A percentile compares a stretch with the other conserved stretches of the same genome.
Conservation (phyloP, 2,113 vertebrate species). For the Haemorhous mexicanus region DNA sequence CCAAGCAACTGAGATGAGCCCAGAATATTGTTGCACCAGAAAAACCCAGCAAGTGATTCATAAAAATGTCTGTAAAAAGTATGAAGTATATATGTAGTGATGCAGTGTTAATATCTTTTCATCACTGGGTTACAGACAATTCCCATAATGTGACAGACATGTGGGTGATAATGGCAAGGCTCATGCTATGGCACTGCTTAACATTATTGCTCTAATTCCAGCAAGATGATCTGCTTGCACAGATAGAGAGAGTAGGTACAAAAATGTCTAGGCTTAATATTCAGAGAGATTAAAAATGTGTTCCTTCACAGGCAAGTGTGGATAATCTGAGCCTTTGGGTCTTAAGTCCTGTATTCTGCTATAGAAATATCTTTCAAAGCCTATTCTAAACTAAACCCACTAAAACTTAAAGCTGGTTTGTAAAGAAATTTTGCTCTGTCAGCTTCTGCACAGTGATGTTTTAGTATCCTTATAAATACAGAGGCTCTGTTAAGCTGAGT, state of each 20-base stretch:
- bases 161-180: background rate
- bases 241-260: background rate
- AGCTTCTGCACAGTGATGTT: background rate
- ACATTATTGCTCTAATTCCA: background rate
- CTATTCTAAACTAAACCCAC: background rate
- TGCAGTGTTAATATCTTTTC: background rate
- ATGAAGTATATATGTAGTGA: background rate
- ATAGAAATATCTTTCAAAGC: background rate
- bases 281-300: background rate
- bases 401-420: background rate
- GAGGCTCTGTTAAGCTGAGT: background rate
- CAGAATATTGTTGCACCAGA: background rate
- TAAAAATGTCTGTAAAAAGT: background rate
- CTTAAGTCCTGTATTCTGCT: background rate
- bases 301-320: background rate
- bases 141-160: background rate
- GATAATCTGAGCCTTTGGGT: background rate
- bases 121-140: background rate
- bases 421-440: background rate
- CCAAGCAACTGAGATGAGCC: background rate
- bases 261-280: background rate
- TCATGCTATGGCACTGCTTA: background rate
- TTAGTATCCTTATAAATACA: background rate
- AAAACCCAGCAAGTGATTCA: background rate
- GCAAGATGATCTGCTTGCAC: background rate